Percentiles rank a stretch among this genome's conserved stretches.
phyloP scores from a whole-genome alignment of 23 tunicate genomes.

The Oikopleura dioica region DNA sequence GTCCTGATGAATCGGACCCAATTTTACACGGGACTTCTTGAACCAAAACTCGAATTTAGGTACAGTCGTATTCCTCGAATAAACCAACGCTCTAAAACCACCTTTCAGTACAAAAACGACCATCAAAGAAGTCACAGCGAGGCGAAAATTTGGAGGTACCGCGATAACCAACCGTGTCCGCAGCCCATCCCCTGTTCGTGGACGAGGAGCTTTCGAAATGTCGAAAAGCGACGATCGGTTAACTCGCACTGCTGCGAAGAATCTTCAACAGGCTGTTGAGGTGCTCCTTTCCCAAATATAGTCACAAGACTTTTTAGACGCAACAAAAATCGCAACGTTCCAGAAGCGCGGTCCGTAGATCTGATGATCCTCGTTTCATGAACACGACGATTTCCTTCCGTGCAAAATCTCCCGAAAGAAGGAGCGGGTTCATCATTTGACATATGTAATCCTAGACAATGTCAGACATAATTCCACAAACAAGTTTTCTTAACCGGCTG shows the following conservation, averaged over 20 bases:
- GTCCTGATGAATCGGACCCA: constrained; percentile 18
- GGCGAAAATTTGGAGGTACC: too few species aligned
- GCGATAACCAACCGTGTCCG: neutral
- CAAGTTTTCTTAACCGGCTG: too few species aligned
- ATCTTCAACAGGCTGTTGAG: neutral
- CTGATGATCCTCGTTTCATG: neutral
- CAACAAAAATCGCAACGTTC: neutral
- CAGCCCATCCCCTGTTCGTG: neutral
- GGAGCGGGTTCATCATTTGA: too few species aligned
- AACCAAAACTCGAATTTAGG: neutral
- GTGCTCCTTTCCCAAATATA: neutral
- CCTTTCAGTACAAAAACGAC: too few species aligned
- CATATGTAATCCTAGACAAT: too few species aligned
- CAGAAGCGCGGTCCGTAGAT: neutral
- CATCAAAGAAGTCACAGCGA: too few species aligned
- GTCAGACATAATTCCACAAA: neutral
- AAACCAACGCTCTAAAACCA: too few species aligned
- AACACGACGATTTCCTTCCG: neutral
- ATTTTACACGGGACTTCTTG: neutral
- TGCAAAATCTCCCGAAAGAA: neutral
- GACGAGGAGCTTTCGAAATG: neutral
- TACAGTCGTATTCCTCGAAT: too few species aligned
- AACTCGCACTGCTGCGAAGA: neutral
- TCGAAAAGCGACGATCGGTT: neutral
- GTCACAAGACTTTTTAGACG: neutral